These are phyloP conservation scores for Hedya salicella DNA, from an alignment of 2,888 invertebrate genomes.

Conservation along the genomic window DNA sequence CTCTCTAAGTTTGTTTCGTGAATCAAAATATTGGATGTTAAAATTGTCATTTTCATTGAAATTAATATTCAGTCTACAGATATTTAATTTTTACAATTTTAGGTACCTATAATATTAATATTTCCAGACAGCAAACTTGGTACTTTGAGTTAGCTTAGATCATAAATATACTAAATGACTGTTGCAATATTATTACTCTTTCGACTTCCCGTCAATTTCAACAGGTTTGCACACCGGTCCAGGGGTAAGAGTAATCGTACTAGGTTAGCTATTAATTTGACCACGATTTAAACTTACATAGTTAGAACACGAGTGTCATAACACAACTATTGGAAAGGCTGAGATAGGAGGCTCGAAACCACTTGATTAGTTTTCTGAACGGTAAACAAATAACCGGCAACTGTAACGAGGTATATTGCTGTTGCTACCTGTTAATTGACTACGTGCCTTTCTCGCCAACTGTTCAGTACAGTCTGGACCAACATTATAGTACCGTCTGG, in stretches of 20 bases:
- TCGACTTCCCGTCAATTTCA: slow-evolving; percentile 54
- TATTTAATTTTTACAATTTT: too few relatives aligned
- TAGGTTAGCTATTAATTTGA: slow-evolving; percentile 22
- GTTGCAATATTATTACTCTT: slow-evolving; percentile 49
- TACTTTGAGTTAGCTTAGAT: slow-evolving; percentile 37
- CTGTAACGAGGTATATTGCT: neutral
- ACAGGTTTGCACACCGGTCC: slow-evolving; percentile 40
- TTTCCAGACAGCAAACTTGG: slow-evolving; percentile 3
- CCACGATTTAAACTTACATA: slow-evolving; percentile 3
- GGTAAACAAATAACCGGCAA: neutral
- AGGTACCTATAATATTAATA: neutral
- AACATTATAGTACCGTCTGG: too few relatives aligned
- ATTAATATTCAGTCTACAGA: too few relatives aligned
- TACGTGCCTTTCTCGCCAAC: neutral
- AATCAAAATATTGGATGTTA: too few relatives aligned
- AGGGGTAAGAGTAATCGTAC: slow-evolving; percentile 16
- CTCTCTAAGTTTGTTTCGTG: too few relatives aligned
- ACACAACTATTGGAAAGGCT: slow-evolving; percentile 12
- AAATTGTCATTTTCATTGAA: too few relatives aligned
- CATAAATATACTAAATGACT: slow-evolving; percentile 50
- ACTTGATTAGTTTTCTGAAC: slow-evolving; percentile 1
- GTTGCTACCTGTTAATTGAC: neutral
- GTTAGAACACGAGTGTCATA: slow-evolving; percentile 17
- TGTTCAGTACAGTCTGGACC: too few relatives aligned
- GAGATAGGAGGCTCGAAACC: neutral